Base-by-base conservation (phyloP, 2,888 invertebrate genomes). In the Tenthredo mesomela region DNA sequence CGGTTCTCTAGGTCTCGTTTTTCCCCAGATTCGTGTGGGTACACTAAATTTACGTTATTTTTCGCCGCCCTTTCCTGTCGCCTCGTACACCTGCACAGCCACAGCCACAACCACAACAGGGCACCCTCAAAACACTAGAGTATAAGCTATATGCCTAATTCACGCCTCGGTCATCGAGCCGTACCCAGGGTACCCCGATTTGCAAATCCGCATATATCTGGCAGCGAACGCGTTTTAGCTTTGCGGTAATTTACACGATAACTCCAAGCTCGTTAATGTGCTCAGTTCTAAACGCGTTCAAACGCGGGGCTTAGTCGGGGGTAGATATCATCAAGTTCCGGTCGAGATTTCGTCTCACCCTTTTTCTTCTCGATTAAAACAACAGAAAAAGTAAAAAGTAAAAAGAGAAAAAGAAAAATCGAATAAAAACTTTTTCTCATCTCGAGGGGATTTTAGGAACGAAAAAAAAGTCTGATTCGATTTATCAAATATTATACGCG, bases 1-100 rank as follows among this genome's bases (percentile, higher is more conserved):
- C 61, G 21, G 12, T 73, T 73, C 43, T 43, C 73, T 25, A 43
- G 21, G 37, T 70, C 37, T 70, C 70, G 33, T 86, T 87, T 86
- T 87, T 87, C 85, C 85, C 86, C 85, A 84, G 67, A 54, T 73
- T 58, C 84, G 50, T 67, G 65, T 47, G 4, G 47, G 47, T 71
- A 37, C 7, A 40, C 40, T 37, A 58, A 71, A 84, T 82, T 61
- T 29, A 43, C 77, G 61, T 84, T 85, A 85, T 85, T 85, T 84
- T 84, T 67, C 43, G n/a, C 12, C 67, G 29, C 29, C 25, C n/a
- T 61, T 33, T 29, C 12, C n/a, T 29, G 12, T 40, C 61, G 61
- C 25, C 25, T 61, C 10, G 25, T 61, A 25, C 21, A 61, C 61
- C 61, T 61, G 12, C 54, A 21, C 50, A 37, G 40, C 25, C 10